Evolutionary conservation across 2,797 vertebrate genomes (phyloP), one percentile per base, ranked within the genome.

Genomic region (Eupleurogrammus muticus): DNA sequence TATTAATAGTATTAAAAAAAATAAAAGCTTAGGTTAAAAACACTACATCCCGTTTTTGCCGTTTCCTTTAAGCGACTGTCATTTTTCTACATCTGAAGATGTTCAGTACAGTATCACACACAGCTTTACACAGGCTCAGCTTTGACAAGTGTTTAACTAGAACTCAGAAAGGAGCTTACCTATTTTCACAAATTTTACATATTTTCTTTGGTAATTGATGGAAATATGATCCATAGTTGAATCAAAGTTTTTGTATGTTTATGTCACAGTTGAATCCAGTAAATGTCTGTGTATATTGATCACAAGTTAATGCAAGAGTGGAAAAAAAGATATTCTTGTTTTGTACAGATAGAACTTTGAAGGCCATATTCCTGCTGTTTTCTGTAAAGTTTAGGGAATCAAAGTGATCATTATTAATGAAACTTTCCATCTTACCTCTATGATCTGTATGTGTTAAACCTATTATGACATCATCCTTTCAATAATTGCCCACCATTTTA

Each of bases 1-100:
- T 88, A 89, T 85, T 83, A 83, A 79, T 86, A 91, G 82, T 17
- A 32, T 57, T 72, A 38, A 70, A 82, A 83, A 79, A 12, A 21
- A 16, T 34, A 32, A 49, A 20, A 51, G 56, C 67, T 67, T 47
- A 6, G 24, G 13, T 38, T 57, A 79, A 70, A 82, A 77, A 61
- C 47, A 35, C 56, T 1, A 55, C 35, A 48, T 46, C 40, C 70
- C 28, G 36, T 48, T 69, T 63, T 21, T 46, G 36, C 3, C 1
- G 34, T 61, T 53, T 36, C 70, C 32, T 61, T 63, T 38, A 32
- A 59, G 54, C 35, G 35, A 28, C 20, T 50, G 28, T 60, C 32
- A 32, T 17, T 49, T n/a, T 63, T 51, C 28, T 35, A 42, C 60
- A 60, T 63, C 71, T 57, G 49, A 69, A 3, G 24, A 56, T 21